A percentile compares a stretch with the other conserved stretches of the same genome.
Conservation (phyloP, 2,888 invertebrate genomes). For the Hypselothyrea guttata region DNA sequence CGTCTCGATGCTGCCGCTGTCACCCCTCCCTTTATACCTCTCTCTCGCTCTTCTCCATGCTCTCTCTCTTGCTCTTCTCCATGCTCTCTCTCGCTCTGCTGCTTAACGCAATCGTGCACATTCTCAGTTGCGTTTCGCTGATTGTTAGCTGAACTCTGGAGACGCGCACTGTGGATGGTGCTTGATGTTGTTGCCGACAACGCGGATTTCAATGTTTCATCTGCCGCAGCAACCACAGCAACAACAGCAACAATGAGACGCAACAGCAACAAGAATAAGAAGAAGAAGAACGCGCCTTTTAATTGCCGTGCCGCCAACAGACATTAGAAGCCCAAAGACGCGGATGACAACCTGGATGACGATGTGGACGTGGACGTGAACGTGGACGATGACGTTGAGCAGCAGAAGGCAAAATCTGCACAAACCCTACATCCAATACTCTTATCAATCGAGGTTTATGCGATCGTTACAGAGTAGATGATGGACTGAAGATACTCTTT, state of each 20-base stretch:
- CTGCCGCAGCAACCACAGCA: slow-evolving; percentile 60
- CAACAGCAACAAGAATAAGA: slow-evolving; percentile 27
- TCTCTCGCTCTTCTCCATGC: background rate
- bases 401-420: too few species aligned
- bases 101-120: slow-evolving; percentile 57
- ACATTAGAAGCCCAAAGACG: slow-evolving; percentile 59
- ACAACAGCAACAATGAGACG: slow-evolving; percentile 33
- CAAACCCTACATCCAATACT: too few species aligned
- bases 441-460: too few species aligned
- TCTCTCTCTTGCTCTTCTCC: background rate
- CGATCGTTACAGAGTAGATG: background rate
- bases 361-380: slow-evolving; percentile 29
- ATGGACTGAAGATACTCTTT: too few species aligned
- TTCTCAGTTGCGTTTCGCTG: slow-evolving; percentile 52
- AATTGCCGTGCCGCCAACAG: slow-evolving; percentile 73
- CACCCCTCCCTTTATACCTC: slow-evolving; percentile 5
- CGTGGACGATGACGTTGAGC: slow-evolving; percentile 24
- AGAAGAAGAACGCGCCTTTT: slow-evolving; percentile 67
- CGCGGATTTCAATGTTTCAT: slow-evolving; percentile 73
- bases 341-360: slow-evolving; percentile 37
- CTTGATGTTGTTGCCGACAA: slow-evolving; percentile 47
- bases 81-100: slow-evolving; percentile 17
- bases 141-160: slow-evolving; percentile 38
- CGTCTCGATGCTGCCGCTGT: too few species aligned
- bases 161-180: slow-evolving; percentile 14